phyloP scores from a whole-genome alignment of 2,797 vertebrate species.

The Onychomys arenicola region DNA sequence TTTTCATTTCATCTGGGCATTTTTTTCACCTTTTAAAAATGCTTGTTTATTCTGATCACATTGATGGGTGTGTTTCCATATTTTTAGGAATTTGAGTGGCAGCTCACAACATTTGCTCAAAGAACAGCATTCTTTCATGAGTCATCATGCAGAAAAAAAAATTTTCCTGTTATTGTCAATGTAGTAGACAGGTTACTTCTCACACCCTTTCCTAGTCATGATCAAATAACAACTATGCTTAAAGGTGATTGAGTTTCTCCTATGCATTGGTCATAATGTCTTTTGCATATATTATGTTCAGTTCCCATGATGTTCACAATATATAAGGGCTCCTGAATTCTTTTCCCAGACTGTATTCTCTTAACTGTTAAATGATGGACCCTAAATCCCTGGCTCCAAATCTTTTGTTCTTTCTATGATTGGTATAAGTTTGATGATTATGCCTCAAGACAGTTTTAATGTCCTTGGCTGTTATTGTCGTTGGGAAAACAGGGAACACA shows the following conservation, averaged over 20 bases:
- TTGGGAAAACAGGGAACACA: not conserved
- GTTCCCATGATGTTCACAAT: not conserved
- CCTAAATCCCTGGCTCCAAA: conserved; percentile 3
- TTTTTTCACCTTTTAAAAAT: conserved; percentile 13
- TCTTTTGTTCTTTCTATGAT: not conserved
- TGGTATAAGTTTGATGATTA: not conserved
- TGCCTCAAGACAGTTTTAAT: not conserved
- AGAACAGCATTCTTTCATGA: conserved; percentile 62
- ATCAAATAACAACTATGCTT: conserved; percentile 65
- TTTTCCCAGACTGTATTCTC: conserved; percentile 1
- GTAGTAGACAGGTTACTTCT: conserved; percentile 54
- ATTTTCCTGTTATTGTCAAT: conserved; percentile 58
- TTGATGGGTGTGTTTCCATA: not conserved
- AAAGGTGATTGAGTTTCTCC: conserved; percentile 55
- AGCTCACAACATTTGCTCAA: conserved; percentile 32
- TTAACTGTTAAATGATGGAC: not conserved
- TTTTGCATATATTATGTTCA: not conserved
- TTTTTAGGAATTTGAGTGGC: conserved; percentile 3
- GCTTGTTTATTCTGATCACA: not conserved
- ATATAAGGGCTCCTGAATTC: not conserved
- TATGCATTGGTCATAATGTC: not conserved
- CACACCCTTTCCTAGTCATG: conserved; percentile 27
- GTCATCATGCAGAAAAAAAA: conserved; percentile 60
- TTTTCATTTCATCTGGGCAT: not conserved
- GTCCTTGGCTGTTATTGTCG: not conserved